Base-by-base conservation (phyloP, 1,140 invertebrate genomes). In the Scaptomyza graminum region DNA sequence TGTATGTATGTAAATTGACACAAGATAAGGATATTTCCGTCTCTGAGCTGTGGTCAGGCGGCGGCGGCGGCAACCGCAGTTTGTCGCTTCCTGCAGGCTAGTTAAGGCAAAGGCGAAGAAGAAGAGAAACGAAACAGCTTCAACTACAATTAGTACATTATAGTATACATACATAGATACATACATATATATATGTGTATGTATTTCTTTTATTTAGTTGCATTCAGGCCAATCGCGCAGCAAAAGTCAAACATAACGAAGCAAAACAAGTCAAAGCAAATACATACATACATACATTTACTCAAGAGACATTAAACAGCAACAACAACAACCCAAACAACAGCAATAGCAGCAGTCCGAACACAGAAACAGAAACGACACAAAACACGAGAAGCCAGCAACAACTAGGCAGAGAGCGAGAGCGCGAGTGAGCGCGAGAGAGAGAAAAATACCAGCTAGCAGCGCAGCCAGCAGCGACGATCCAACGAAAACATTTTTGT, bases 161-260 rank as follows among this genome's bases (percentile, higher is more conserved):
- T 56, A 65, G 37, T 31, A 5, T 31, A 0, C 6, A 31, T 31
- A 31, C 6, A 7, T 31, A 22, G 2, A 37, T 44, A 12, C 2
- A 28, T 31, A 31, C 4, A 22, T 2, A 22, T 22, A 2, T 1
- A 22, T 22, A 22, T 22, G 4, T 2, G 37, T 9, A 31, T 41
- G n/a, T 18, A 22, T 9, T 55, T 51, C 15, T 31, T 63, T 50
- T 31, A 7, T 12, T 44, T 22, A 22, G 49, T 65, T 74, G 76
- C 79, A 83, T 83, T 82, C 79, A 78, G 79, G 79, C 77, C 77
- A 80, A 81, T 72, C 77, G 80, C 66, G 69, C 81, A 73, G 62
- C 73, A 81, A 79, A 76, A 60, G 60, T 63, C 75, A 60, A 69
- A 28, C 44, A 70, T 70, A 54, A n/a, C 54, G 54, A 75, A 76